Evolutionary conservation across 2,113 vertebrate species (phyloP).

Genomic region (Trichomycterus rosablanca): DNA sequence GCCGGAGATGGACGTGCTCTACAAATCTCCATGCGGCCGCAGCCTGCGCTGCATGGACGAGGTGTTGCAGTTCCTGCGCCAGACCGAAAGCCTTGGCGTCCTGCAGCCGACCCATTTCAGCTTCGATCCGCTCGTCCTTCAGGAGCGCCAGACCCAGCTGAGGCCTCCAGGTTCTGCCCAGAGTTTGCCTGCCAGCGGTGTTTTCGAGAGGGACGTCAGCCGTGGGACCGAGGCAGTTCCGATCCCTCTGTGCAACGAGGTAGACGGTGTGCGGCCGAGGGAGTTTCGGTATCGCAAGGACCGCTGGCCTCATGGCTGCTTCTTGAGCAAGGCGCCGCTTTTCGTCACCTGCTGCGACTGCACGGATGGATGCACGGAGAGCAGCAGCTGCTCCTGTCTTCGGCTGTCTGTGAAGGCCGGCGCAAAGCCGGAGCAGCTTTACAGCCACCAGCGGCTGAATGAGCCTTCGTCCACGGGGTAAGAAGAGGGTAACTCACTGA

Average conservation of each 20-base stretch:
- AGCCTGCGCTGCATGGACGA: constrained; percentile 74
- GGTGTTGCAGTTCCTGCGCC: constrained; percentile 74
- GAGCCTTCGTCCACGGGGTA: constrained; percentile 74
- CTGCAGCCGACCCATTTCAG: constrained; percentile 86
- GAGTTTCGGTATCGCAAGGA: constrained; percentile 85
- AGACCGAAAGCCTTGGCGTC: constrained; percentile 71
- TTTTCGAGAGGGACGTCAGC: constrained; percentile 80
- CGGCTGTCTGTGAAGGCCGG: constrained; percentile 63
- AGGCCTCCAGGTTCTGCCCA: constrained; percentile 33
- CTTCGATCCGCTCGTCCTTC: constrained; percentile 74
- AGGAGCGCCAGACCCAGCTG: constrained; percentile 62
- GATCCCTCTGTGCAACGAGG: constrained; percentile 72
- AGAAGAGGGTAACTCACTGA: constrained; percentile 40
- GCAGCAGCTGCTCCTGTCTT: constrained; percentile 73
- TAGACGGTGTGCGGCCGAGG: constrained; percentile 60
- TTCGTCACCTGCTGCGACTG: constrained; percentile 83
- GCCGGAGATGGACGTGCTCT: constrained; percentile 64
- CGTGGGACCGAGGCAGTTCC: constrained; percentile 76
- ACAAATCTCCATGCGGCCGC: constrained; percentile 84
- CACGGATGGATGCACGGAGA: constrained; percentile 75
- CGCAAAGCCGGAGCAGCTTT: constrained; percentile 51
- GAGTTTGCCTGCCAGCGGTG: constrained; percentile 47
- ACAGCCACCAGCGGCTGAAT: constrained; percentile 75
- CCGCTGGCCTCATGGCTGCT: constrained; percentile 83
- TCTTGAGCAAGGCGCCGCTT: constrained; percentile 65